Conservation (phyloP, 1,140 invertebrate genomes). For the Scaptomyza pallida region DNA sequence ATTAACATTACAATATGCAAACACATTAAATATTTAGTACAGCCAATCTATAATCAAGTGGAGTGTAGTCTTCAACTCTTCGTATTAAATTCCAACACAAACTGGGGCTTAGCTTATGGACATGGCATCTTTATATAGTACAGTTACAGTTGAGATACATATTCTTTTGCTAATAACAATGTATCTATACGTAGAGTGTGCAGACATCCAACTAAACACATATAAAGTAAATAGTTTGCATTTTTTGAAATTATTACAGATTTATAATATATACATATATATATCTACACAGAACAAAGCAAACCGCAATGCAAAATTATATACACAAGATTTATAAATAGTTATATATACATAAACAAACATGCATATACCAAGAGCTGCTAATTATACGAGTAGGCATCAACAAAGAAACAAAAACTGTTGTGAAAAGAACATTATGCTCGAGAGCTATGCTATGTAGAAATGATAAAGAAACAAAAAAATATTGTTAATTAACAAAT, state of each 20-base stretch:
- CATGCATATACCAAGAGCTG: constrained; percentile 47
- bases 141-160: constrained; percentile 23
- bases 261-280: constrained; percentile 38
- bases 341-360: constrained; percentile 43
- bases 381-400: constrained; percentile 47
- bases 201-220: constrained; percentile 12
- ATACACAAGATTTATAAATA: constrained; percentile 72
- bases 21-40: constrained; percentile 5
- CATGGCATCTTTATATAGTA: background rate
- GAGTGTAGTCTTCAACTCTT: too few relatives aligned
- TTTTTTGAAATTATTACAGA: constrained; percentile 51
- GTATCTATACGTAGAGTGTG: constrained; percentile 19
- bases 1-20: constrained; percentile 21
- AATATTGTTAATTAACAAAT: constrained; percentile 31
- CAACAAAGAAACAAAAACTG: constrained; percentile 1
- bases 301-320: constrained; percentile 43
- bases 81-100: too few relatives aligned
- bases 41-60: constrained; percentile 13
- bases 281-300: constrained; percentile 32
- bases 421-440: constrained; percentile 11
- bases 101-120: constrained; percentile 8
- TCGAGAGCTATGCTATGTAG: constrained; percentile 20
- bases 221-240: constrained; percentile 50
- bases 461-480: constrained; percentile 6
- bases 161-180: constrained; percentile 26